Conservation (phyloP, 2,113 vertebrate genomes). For the Plectropomus leopardus region DNA sequence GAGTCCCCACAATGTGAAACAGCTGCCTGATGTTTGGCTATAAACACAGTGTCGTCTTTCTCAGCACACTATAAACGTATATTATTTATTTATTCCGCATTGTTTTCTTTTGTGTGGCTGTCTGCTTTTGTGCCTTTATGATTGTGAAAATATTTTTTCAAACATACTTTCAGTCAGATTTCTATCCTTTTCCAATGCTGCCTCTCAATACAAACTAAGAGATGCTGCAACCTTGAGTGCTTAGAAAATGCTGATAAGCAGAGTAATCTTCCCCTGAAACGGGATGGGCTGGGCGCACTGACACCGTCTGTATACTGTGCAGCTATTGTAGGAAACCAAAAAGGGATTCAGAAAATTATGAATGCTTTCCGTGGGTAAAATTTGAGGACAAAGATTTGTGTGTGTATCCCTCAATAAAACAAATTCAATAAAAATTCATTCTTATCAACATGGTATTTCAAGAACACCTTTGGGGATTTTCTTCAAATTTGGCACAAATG, state of each 20-base stretch:
- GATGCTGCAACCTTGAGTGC: constrained; percentile 46
- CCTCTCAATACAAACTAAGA: constrained; percentile 51
- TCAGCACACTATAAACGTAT: neutral
- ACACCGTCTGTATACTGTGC: neutral
- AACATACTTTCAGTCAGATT: constrained; percentile 18
- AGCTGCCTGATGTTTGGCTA: neutral
- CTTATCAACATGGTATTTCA: no score
- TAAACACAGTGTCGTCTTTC: neutral
- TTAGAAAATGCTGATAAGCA: constrained; percentile 49
- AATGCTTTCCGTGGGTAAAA: neutral
- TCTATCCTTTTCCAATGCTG: constrained; percentile 19
- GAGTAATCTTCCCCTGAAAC: constrained; percentile 47
- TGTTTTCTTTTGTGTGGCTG: neutral
- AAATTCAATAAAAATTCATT: no score
- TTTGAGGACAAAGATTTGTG: neutral
- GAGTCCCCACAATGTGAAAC: no score
- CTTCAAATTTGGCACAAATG: no score
- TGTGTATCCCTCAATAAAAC: neutral
- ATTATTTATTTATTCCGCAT: constrained; percentile 3
- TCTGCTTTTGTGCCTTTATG: neutral
- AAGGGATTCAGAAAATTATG: constrained; percentile 9
- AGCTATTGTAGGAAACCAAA: constrained; percentile 33
- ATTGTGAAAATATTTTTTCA: constrained; percentile 5
- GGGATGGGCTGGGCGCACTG: neutral
- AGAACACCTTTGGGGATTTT: no score